These are phyloP conservation scores for Laothoe populi DNA, from an alignment of 2,888 invertebrate genomes.

Conservation along the genomic window DNA sequence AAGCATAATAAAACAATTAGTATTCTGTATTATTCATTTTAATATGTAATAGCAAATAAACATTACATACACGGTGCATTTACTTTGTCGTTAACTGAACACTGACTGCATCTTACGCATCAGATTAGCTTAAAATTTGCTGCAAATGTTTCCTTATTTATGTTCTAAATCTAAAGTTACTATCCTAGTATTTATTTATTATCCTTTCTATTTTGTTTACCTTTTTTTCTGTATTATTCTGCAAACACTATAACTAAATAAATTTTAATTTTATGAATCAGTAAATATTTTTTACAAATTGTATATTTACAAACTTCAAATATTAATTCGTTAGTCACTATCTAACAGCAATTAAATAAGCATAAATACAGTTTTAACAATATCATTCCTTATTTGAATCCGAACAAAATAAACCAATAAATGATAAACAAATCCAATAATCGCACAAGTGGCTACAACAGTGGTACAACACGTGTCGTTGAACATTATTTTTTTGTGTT, in stretches of 20 bases:
- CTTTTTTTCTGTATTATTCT: no score
- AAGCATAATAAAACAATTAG: constrained; percentile 19
- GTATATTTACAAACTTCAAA: no score
- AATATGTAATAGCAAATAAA: background rate
- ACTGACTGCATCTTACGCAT: constrained; percentile 4
- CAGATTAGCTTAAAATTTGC: constrained; percentile 6
- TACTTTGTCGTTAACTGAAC: constrained; percentile 9
- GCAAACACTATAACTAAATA: no score
- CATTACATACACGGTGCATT: background rate
- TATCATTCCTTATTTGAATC: background rate
- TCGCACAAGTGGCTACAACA: constrained; percentile 20
- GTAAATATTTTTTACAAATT: no score
- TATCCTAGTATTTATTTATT: no score
- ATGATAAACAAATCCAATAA: constrained; percentile 26
- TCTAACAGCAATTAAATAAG: no score
- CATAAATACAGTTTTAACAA: background rate
- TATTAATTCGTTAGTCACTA: no score
- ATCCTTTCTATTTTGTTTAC: no score
- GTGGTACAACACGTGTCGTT: constrained; percentile 37
- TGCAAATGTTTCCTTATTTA: constrained; percentile 5
- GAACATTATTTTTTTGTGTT: constrained; percentile 44
- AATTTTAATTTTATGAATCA: no score
- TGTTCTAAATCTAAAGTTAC: background rate
- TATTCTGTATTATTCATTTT: constrained; percentile 10
- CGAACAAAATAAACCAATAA: constrained; percentile 22